Conservation (phyloP, 2,888 invertebrate species). For the Phengaris alcon region DNA sequence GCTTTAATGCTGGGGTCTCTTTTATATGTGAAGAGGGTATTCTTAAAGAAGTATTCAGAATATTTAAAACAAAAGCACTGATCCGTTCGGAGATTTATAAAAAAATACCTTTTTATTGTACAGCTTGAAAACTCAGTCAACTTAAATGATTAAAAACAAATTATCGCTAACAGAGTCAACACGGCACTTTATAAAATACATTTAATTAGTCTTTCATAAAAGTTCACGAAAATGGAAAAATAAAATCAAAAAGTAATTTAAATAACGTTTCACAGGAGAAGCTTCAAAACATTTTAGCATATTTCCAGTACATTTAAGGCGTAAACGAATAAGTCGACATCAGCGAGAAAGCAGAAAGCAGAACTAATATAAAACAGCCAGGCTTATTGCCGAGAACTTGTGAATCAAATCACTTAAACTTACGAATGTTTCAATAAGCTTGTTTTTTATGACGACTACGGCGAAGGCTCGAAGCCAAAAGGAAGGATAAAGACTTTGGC, state of each 20-base stretch:
- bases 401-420: slow-evolving; percentile 46
- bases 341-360: slow-evolving; percentile 44
- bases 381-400: slow-evolving; percentile 47
- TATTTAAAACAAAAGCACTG: too few relatives aligned
- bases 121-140: background rate
- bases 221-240: slow-evolving; percentile 43
- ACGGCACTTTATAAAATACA: background rate
- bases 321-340: slow-evolving; percentile 42
- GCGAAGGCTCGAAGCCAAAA: too few relatives aligned
- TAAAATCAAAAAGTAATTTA: slow-evolving; percentile 38
- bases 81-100: too few relatives aligned
- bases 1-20: too few relatives aligned
- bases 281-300: slow-evolving; percentile 14
- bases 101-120: background rate
- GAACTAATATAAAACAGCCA: slow-evolving; percentile 48
- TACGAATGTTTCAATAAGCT: slow-evolving; percentile 38
- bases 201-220: slow-evolving; percentile 27
- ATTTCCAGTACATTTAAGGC: slow-evolving; percentile 25
- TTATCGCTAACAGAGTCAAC: background rate
- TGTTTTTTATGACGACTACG: background rate
- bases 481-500: too few relatives aligned
- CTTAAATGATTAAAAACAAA: background rate
- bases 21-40: too few relatives aligned
- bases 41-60: too few relatives aligned
- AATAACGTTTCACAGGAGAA: background rate